Percentiles rank a stretch among this genome's conserved stretches.
Evolutionary conservation across 2,888 invertebrate genomes (phyloP).

Genomic region (Himalopsyche kuldschensis): DNA sequence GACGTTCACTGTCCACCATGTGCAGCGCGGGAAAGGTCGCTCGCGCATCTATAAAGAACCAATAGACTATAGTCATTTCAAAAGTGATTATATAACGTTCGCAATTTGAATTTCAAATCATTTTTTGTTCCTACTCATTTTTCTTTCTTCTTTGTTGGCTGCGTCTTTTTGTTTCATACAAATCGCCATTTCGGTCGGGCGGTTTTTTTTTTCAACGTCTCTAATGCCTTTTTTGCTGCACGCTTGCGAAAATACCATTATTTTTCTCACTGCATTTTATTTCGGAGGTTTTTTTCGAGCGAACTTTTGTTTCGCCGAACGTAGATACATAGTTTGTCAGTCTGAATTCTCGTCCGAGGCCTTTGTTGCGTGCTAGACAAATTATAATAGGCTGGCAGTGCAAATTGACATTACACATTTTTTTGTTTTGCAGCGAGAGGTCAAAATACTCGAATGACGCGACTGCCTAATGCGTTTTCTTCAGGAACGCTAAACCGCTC

Average conservation of each 20-base stretch:
- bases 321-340: neutral
- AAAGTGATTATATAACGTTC: conserved; percentile 25
- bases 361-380: conserved; percentile 28
- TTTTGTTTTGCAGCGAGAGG: conserved; percentile 9
- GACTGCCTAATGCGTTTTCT: conserved; percentile 13
- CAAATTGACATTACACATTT: conserved; percentile 17
- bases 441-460: conserved; percentile 10
- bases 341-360: conserved; percentile 1
- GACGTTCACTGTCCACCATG: neutral
- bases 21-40: conserved; percentile 10
- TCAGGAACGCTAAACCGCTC: neutral
- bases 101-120: conserved; percentile 32
- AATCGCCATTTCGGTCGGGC: neutral
- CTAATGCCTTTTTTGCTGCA: conserved; percentile 2
- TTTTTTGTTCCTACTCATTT: conserved; percentile 25
- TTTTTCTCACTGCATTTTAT: conserved; percentile 16
- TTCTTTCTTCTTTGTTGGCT: conserved; percentile 21
- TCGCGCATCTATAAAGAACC: conserved; percentile 14
- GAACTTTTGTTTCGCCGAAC: conserved; percentile 2
- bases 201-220: neutral
- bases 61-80: neutral
- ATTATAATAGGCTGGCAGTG: conserved; percentile 8
- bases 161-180: conserved; percentile 26
- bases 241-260: conserved; percentile 4
- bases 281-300: conserved; percentile 2